These are phyloP conservation scores for Drosophila demipolita DNA, from an alignment of 2,888 invertebrate species.

Conservation along the genomic window DNA sequence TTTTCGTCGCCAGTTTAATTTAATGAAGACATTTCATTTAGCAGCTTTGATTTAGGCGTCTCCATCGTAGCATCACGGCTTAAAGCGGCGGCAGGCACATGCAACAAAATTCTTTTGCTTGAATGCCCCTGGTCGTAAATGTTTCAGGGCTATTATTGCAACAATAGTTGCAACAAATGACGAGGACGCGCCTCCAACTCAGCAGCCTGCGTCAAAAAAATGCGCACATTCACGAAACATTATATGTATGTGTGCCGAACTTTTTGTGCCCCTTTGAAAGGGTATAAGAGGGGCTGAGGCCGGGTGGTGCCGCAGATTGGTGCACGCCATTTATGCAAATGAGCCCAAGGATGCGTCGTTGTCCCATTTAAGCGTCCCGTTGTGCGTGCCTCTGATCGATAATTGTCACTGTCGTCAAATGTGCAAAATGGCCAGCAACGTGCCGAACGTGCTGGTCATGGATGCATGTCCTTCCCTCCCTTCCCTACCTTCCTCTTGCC, in stretches of 20 bases:
- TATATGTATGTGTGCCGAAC: slow-evolving; percentile 11
- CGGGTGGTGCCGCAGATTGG: neutral
- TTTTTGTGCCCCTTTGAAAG: slow-evolving; percentile 35
- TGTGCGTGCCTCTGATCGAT: slow-evolving; percentile 74
- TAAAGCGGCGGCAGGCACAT: slow-evolving; percentile 8
- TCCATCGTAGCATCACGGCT: neutral
- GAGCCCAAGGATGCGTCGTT: slow-evolving; percentile 71
- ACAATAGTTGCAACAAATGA: slow-evolving; percentile 66
- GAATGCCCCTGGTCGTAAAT: slow-evolving; percentile 55
- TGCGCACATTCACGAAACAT: neutral
- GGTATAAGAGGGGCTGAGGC: neutral
- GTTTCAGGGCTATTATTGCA: slow-evolving; percentile 69
- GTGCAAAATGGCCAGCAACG: slow-evolving; percentile 55
- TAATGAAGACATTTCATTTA: slow-evolving; percentile 74
- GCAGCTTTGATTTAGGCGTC: slow-evolving; percentile 58
- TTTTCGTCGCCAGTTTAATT: slow-evolving; percentile 67
- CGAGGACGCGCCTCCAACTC: slow-evolving; percentile 15
- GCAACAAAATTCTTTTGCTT: slow-evolving; percentile 55
- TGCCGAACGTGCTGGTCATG: slow-evolving; percentile 47
- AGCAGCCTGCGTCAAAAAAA: slow-evolving; percentile 20
- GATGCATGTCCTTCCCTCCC: neutral
- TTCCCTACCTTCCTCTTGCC: neutral
- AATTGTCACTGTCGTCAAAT: slow-evolving; percentile 72
- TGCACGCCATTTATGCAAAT: slow-evolving; percentile 75
- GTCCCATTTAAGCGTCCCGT: slow-evolving; percentile 69